phyloP scores from a whole-genome alignment of 1,140 invertebrate species.

The Solenopsis invicta region DNA sequence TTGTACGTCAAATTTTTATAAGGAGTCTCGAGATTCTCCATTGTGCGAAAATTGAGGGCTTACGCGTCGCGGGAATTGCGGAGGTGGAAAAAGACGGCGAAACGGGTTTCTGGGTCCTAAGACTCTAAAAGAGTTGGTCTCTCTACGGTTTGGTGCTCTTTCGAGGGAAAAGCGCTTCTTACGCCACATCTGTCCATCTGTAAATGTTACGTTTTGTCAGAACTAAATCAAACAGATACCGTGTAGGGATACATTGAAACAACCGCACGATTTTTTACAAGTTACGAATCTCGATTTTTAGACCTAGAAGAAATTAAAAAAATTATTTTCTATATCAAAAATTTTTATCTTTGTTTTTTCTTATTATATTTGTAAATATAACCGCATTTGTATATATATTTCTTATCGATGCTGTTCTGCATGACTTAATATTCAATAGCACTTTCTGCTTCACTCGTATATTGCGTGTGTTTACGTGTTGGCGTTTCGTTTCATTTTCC shows the following conservation, averaged over 20 bases:
- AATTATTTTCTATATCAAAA: background rate
- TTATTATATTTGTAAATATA: background rate
- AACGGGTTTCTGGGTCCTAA: slow-evolving; percentile 81
- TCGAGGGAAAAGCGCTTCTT: slow-evolving; percentile 26
- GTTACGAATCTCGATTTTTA: background rate
- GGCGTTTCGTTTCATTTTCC: background rate
- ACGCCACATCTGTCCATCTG: slow-evolving; percentile 30
- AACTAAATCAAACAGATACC: slow-evolving; percentile 23
- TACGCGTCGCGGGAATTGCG: slow-evolving; percentile 76
- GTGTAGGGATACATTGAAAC: background rate
- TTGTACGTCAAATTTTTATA: slow-evolving; percentile 84
- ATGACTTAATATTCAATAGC: background rate
- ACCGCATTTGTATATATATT: background rate
- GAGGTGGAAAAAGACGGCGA: slow-evolving; percentile 82
- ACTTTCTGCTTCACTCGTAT: background rate
- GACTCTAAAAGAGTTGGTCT: slow-evolving; percentile 80
- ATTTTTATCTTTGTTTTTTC: background rate
- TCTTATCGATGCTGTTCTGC: background rate
- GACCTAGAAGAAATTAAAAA: background rate
- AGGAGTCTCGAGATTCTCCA: slow-evolving; percentile 80
- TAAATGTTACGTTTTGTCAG: slow-evolving; percentile 26
- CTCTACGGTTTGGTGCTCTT: slow-evolving; percentile 30
- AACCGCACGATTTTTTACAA: background rate
- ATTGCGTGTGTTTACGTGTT: background rate
- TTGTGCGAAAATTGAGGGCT: slow-evolving; percentile 84